Base-by-base conservation (phyloP, 2,797 vertebrate genomes). In the Sus cebifrons region DNA sequence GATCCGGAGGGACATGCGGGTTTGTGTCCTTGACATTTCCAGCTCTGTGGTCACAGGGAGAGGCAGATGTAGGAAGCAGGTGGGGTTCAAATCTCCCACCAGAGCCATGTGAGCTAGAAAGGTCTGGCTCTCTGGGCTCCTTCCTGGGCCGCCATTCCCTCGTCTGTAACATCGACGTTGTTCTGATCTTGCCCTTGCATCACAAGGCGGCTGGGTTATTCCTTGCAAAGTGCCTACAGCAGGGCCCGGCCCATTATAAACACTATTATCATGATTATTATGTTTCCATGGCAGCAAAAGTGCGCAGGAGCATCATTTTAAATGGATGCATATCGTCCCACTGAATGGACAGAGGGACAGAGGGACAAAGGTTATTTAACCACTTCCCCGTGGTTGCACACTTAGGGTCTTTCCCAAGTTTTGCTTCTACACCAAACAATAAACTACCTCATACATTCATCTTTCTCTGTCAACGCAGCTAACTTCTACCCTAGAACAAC, bases 261-360 rank as follows among this genome's bases (percentile, higher is more conserved):
- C 2, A 9, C 40, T 11, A n/a, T 67, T 62, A 65, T 49, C 73
- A 64, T 21, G 67, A 90, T 62, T 18, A 54, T 36, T 94, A 58
- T 4, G 16, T 97, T 90, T 81, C 93, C 86, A 64, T 56, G 15
- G 89, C 70, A 92, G 85, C 86, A 68, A 73, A 79, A 88, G 88
- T 78, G 20, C 29, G 36, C 58, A 49, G 7, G 2, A 68, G 71
- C 40, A 64, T 88, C 62, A 5, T 36, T 90, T 78, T 65, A 74
- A 88, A 84, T 74, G 78, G 27, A 44, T 49, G 36, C 18, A 32
- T 75, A 44, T 29, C 87, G 89, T 62, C 56, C 75, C 85, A 62
- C 3, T 64, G 92, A 83, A 67, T 27, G 5, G 65, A 71, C 10
- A 18, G 56, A 65, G 1, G 12, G 40, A 74, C 25, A 11, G 71